phyloP scores from a whole-genome alignment of 1,140 invertebrate genomes.

The Epicauta chinensis region DNA sequence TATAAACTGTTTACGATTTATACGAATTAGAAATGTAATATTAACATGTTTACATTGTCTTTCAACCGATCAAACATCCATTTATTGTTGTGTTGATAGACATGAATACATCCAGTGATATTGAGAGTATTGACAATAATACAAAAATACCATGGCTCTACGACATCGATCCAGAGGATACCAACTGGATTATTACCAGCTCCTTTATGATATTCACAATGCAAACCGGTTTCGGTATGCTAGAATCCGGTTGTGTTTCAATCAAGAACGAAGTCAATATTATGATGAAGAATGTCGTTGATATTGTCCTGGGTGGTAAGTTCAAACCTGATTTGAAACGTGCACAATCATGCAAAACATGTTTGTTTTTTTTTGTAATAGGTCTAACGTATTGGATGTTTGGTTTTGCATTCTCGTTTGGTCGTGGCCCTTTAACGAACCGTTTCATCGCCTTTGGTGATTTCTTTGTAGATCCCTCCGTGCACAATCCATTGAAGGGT shows the following conservation, averaged over 20 bases:
- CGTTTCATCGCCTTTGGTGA: conserved; percentile 68
- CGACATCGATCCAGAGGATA: conserved; percentile 68
- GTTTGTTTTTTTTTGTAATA: no score
- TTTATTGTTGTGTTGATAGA: no score
- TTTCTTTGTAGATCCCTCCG: conserved; percentile 61
- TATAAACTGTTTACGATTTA: no score
- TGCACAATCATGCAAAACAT: no score
- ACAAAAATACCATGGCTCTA: conserved; percentile 37
- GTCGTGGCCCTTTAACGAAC: conserved; percentile 61
- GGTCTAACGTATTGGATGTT: conserved; percentile 87
- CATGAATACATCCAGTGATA: no score
- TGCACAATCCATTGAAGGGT: conserved; percentile 66
- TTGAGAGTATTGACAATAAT: no score
- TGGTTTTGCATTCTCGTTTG: conserved; percentile 89
- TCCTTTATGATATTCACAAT: conserved; percentile 96
- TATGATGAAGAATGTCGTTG: conserved; percentile 95
- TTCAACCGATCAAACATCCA: no score
- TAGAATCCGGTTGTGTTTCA: conserved; percentile 88
- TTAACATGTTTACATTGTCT: no score
- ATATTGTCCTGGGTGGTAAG: conserved; percentile 80
- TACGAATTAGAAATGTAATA: no score
- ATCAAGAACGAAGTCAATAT: conserved; percentile 94
- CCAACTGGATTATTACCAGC: conserved; percentile 87
- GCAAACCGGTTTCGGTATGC: conserved; percentile 92
- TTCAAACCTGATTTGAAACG: no score